Evolutionary conservation across 2,113 vertebrate genomes (phyloP).

Genomic region (Corythoichthys haematopterus): DNA sequence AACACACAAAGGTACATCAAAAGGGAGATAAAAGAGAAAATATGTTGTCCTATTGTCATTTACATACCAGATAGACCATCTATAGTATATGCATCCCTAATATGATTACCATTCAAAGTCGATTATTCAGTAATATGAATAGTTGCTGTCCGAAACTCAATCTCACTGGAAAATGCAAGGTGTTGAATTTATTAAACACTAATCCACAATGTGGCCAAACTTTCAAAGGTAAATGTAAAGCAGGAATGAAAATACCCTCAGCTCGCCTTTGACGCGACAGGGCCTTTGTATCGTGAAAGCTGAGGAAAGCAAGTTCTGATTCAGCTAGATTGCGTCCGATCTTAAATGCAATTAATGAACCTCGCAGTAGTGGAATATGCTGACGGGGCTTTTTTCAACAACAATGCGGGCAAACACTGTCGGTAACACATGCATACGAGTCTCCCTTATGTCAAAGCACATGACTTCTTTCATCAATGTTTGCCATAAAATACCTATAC

Average conservation of each 20-base stretch:
- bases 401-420: slow-evolving; percentile 56
- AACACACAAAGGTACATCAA: neutral
- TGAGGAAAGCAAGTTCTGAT: slow-evolving; percentile 40
- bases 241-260: slow-evolving; percentile 41
- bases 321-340: slow-evolving; percentile 57
- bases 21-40: neutral
- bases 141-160: neutral
- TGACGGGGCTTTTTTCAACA: slow-evolving; percentile 60
- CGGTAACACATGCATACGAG: slow-evolving; percentile 33
- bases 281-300: slow-evolving; percentile 41
- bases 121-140: neutral
- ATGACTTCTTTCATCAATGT: neutral
- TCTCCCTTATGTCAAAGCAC: slow-evolving; percentile 13
- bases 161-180: neutral
- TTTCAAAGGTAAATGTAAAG: slow-evolving; percentile 42
- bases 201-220: slow-evolving; percentile 23
- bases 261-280: slow-evolving; percentile 44
- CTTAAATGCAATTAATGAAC: slow-evolving; percentile 68
- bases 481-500: neutral
- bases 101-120: neutral
- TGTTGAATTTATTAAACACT: slow-evolving; percentile 20
- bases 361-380: slow-evolving; percentile 60
- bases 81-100: neutral
- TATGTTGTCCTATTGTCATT: neutral
- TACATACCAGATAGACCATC: too few relatives aligned